Conservation (phyloP, 1,140 invertebrate genomes). For the Drosophila biarmipes region DNA sequence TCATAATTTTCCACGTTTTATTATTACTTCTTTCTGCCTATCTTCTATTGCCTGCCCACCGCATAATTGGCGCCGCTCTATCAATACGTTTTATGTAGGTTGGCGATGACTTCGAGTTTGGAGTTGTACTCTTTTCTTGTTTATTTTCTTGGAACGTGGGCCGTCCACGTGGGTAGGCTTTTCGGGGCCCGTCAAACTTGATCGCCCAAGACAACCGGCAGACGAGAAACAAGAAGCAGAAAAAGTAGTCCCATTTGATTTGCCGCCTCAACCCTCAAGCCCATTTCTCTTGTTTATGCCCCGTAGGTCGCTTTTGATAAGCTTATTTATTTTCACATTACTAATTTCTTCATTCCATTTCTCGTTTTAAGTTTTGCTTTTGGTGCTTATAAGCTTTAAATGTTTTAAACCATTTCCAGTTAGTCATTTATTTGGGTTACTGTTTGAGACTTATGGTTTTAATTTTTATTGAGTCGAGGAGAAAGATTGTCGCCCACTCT, state of each 20-base stretch:
- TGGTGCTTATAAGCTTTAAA: conserved; percentile 42
- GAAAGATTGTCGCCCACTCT: conserved; percentile 22
- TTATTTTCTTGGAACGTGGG: conserved; percentile 27
- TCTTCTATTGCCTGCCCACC: conserved; percentile 49
- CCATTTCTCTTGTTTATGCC: conserved; percentile 33
- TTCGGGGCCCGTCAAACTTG: conserved; percentile 54
- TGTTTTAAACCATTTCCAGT: conserved; percentile 46
- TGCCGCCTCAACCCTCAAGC: conserved; percentile 17
- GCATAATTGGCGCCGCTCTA: conserved; percentile 63
- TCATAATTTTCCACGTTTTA: conserved; percentile 61
- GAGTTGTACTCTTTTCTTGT: conserved; percentile 23
- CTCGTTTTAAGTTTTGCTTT: background rate
- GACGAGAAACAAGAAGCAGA: conserved; percentile 31
- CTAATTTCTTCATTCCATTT: conserved; percentile 52
- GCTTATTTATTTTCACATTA: conserved; percentile 69
- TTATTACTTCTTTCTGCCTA: conserved; percentile 27
- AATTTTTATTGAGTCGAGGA: conserved; percentile 37
- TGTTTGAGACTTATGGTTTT: conserved; percentile 45
- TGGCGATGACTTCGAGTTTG: conserved; percentile 39
- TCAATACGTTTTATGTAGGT: conserved; percentile 42
- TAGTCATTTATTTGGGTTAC: conserved; percentile 53
- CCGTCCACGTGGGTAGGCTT: conserved; percentile 43
- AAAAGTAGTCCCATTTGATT: conserved; percentile 59
- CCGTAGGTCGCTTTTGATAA: conserved; percentile 62
- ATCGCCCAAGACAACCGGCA: conserved; percentile 42